Evolutionary conservation across 2,797 vertebrate genomes (phyloP), one percentile per base, ranked within the genome.

Genomic region (Takifugu ocellatus): DNA sequence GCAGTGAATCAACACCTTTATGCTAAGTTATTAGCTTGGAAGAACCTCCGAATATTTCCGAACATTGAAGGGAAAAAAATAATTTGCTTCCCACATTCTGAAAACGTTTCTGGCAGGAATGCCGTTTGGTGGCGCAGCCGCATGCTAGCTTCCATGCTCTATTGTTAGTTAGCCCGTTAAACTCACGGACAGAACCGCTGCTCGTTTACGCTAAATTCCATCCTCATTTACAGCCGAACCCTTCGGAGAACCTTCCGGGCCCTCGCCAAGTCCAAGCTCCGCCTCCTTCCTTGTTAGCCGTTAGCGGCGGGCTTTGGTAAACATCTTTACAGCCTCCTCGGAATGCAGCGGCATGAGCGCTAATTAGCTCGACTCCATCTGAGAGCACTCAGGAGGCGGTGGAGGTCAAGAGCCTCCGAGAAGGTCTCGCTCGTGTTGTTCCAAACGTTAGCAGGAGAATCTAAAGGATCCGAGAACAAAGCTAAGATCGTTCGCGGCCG

Each of bases 281-380:
- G 77, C 70, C 79, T 68, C 73, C 73, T 63, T 15, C 78, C 84
- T 87, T 87, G 83, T 86, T 81, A 74, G 76, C 67, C 49, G 50
- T 77, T 62, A 74, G 80, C 81, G 61, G 76, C 68, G 47, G 73
- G 80, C 70, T 72, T 84, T 75, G 78, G 86, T 87, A 87, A 88
- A 90, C 82, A 87, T 89, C 78, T 89, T 86, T 84, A 88, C 68
- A 74, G 78, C 67, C 75, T 64, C 51, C 72, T 54, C 77, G 84
- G 78, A 82, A 87, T 86, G 85, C 77, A 77, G 67, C 75, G 81
- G 84, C 80, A 85, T 87, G 81, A 78, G 79, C 82, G 49, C 85
- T 88, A 90, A 90, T 89, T 88, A 88, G 81, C 77, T 74, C 81
- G 83, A 84, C 86, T 82, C 79, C 83, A 85, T 88, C 84, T 85